These are phyloP conservation scores for Tetramorium bicarinatum DNA, from an alignment of 2,888 invertebrate genomes.

Conservation along the genomic window DNA sequence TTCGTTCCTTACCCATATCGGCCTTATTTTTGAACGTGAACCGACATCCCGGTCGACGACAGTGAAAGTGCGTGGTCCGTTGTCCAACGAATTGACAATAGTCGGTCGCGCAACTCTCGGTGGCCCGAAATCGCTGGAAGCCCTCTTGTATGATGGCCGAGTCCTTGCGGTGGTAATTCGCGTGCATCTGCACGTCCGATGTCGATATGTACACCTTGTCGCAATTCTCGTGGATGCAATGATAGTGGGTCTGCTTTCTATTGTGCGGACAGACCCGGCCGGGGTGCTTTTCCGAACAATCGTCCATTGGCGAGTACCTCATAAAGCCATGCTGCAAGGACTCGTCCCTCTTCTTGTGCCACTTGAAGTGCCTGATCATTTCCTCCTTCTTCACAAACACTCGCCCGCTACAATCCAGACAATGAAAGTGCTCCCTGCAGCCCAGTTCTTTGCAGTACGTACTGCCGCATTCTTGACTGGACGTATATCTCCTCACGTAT, in stretches of 20 bases:
- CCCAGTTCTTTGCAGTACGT: constrained; percentile 95
- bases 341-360: constrained; percentile 99
- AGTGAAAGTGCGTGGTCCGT: constrained; percentile 99
- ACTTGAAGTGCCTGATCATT: constrained; percentile 99
- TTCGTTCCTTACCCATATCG: constrained; percentile 95
- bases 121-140: constrained; percentile 98
- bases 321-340: constrained; percentile 98
- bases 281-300: constrained; percentile 95
- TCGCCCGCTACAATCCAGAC: constrained; percentile 92
- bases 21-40: constrained; percentile 99
- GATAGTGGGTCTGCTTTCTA: constrained; percentile 98
- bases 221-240: constrained; percentile 97
- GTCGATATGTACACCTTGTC: constrained; percentile 99
- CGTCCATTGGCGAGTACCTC: constrained; percentile 97
- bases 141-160: constrained; percentile 99
- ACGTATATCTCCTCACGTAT: constrained; percentile 95
- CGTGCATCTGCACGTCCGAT: constrained; percentile 99
- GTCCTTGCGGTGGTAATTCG: constrained; percentile 99
- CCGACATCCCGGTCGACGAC: constrained; percentile 95
- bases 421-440: constrained; percentile 98
- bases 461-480: constrained; percentile 94
- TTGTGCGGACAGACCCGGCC: constrained; percentile 94
- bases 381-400: constrained; percentile 99
- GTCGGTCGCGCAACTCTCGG: constrained; percentile 97
- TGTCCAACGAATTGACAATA: constrained; percentile 97